Percentiles rank a stretch among this genome's conserved stretches.
These are phyloP conservation scores for Eumerus sabulonum DNA, from an alignment of 2,888 invertebrate species.

Conservation along the genomic window DNA sequence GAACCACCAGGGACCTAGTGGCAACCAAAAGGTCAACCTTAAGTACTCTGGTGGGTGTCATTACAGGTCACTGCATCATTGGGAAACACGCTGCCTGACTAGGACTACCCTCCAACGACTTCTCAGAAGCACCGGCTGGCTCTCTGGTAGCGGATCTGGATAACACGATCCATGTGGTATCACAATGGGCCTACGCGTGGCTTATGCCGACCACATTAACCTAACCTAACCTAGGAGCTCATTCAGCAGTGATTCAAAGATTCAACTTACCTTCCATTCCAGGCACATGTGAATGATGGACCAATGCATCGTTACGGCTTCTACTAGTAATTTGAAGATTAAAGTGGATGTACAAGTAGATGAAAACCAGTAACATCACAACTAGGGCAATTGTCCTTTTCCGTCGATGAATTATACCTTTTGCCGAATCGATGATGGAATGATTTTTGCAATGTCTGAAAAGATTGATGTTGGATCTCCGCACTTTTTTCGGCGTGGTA, in stretches of 20 bases:
- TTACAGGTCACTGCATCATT: no score
- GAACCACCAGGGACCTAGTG: no score
- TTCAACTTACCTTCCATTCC: constrained; percentile 76
- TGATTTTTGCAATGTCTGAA: constrained; percentile 27
- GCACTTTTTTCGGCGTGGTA: constrained; percentile 7
- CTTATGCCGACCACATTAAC: no score
- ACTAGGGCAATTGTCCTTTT: constrained; percentile 64
- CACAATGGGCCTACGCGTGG: no score
- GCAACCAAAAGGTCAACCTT: no score
- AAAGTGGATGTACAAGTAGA: no score
- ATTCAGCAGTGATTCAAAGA: neutral
- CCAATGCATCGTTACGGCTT: constrained; percentile 72
- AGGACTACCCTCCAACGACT: no score
- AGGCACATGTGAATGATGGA: constrained; percentile 75
- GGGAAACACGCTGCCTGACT: no score
- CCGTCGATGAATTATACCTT: constrained; percentile 45
- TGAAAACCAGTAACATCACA: constrained; percentile 70
- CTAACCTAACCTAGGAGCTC: constrained; percentile 25
- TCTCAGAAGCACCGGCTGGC: no score
- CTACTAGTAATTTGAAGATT: constrained; percentile 71
- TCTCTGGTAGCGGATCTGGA: no score
- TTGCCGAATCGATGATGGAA: constrained; percentile 14
- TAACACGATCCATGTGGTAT: no score
- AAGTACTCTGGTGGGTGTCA: no score
- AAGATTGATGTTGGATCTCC: neutral